phyloP scores from a whole-genome alignment of 2,888 invertebrate species.

The Aphodius granarius region DNA sequence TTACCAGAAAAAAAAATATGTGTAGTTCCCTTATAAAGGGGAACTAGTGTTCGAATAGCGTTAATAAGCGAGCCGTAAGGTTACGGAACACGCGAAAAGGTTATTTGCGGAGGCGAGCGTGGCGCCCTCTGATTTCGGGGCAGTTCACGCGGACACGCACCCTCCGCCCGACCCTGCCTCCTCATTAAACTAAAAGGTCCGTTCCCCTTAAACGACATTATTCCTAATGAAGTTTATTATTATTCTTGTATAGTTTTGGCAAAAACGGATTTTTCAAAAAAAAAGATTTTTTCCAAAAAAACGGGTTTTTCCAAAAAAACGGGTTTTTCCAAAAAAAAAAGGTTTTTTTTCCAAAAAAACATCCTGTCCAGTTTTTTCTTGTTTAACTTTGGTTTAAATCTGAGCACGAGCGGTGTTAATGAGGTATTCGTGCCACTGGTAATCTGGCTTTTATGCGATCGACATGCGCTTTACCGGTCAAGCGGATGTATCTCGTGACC shows the following conservation, averaged over 20 bases:
- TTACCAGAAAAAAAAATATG: background rate
- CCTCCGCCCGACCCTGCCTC: constrained; percentile 37
- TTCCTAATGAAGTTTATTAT: constrained; percentile 43
- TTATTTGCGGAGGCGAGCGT: background rate
- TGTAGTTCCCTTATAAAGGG: background rate
- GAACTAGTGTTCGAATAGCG: background rate
- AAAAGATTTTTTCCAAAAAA: no score
- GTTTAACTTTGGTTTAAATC: background rate
- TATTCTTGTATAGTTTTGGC: constrained; percentile 27
- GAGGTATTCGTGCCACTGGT: background rate
- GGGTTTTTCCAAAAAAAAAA: no score
- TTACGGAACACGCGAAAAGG: background rate
- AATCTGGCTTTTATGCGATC: background rate
- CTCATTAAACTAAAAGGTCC: constrained; percentile 48
- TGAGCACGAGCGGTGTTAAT: background rate
- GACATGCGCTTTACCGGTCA: background rate
- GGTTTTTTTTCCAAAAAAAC: no score
- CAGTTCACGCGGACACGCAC: background rate
- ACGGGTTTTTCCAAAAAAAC: no score
- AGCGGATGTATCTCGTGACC: background rate
- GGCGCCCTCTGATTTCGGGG: background rate
- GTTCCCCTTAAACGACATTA: constrained; percentile 43
- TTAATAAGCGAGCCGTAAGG: background rate
- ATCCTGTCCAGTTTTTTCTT: background rate
- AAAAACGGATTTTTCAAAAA: no score